Conservation (phyloP, 2,113 vertebrate species). For the Ginglymostoma cirratum region DNA sequence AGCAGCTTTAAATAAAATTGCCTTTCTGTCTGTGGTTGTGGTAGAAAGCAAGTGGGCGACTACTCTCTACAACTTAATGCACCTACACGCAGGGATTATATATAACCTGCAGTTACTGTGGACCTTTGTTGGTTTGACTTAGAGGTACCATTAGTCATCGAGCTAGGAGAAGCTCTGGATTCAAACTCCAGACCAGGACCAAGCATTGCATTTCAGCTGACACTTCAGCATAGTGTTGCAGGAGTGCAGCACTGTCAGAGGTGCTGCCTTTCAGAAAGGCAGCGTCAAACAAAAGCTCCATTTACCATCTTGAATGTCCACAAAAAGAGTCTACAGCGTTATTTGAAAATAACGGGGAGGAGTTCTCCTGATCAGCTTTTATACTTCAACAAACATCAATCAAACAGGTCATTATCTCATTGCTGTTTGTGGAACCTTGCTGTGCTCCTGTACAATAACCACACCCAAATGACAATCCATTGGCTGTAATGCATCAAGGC, state of each 20-base stretch:
- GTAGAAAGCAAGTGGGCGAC: background rate
- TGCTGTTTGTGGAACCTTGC: background rate
- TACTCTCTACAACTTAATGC: background rate
- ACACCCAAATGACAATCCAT: background rate
- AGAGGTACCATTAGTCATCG: background rate
- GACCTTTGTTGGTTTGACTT: background rate
- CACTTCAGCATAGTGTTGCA: background rate
- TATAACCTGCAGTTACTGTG: background rate
- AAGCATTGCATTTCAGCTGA: too few relatives aligned
- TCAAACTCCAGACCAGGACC: background rate
- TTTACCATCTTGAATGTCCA: background rate
- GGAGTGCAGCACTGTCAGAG: background rate
- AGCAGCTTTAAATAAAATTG: background rate
- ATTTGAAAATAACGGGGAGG: background rate
- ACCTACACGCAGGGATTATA: background rate
- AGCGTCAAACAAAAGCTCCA: background rate
- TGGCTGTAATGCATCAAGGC: background rate
- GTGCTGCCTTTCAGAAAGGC: background rate
- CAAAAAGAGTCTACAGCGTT: background rate
- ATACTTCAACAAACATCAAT: background rate
- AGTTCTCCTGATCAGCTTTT: background rate
- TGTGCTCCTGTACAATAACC: background rate
- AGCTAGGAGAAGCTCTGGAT: background rate
- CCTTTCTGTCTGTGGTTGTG: background rate
- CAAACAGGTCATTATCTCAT: background rate